Evolutionary conservation across 2,888 invertebrate species (phyloP), one percentile per base, ranked within the genome.

Genomic region (Acanthococcus lagerstroemiae): DNA sequence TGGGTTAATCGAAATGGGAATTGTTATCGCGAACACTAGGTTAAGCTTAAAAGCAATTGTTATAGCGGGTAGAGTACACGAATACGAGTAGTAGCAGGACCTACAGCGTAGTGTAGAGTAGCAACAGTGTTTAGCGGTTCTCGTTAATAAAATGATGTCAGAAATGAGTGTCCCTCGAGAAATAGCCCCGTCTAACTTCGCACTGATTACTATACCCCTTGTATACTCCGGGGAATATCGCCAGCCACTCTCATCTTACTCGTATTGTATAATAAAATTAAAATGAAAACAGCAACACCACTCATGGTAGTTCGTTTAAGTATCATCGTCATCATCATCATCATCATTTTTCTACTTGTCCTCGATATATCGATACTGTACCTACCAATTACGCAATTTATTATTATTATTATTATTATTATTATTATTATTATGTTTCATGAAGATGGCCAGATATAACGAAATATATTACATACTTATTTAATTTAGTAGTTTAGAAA

Each of bases 91-190:
- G 27, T 54, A 54, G 54, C 19, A 54, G 27, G 25, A 54, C 50
- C 21, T n/a, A n/a, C n/a, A n/a, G n/a, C n/a, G n/a, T n/a, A n/a
- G n/a, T n/a, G n/a, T n/a, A n/a, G n/a, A n/a, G 26, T 21, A 58
- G 58, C 58, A 58, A 58, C 58, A 45, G 58, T 58, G 58, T 58
- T 58, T 58, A 58, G 58, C 45, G 58, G 58, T 45, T 58, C 58
- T 45, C 46, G 44, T 37, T 44, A 58, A 58, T 58, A 58, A 58
- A 58, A 58, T 58, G 58, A 58, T 58, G 58, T 58, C 58, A 58
- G 58, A 58, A 46, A 58, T 58, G 58, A 58, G 58, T 25, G 58
- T 58, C 58, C 58, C 58, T 58, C 9, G 58, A 58, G 58, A 44
- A 45, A 58, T 46, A 44, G 45, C 58, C 58, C 58, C 46, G 45